Percentiles rank a stretch among this genome's conserved stretches.
phyloP scores from a whole-genome alignment of 2,888 invertebrate species.

The Acleris cristana region DNA sequence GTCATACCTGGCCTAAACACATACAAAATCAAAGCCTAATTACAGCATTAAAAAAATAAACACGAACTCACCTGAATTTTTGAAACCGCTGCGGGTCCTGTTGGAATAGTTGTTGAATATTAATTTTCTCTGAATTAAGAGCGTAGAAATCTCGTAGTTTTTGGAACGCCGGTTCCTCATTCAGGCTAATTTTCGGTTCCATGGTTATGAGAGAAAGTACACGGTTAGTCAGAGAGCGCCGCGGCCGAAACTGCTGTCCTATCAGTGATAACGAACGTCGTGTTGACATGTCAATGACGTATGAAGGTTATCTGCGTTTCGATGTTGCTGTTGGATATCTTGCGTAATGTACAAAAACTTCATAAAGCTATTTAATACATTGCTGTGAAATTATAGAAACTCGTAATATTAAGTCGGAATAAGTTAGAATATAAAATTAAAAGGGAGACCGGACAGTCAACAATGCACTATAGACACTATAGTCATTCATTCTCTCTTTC shows the following conservation, averaged over 20 bases:
- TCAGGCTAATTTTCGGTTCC: conserved; percentile 74
- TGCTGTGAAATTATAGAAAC: no score
- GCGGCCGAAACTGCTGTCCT: conserved; percentile 52
- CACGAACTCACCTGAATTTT: conserved; percentile 90
- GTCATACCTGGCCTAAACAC: not conserved
- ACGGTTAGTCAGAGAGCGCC: conserved; percentile 49
- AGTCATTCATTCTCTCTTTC: no score
- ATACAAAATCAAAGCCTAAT: conserved; percentile 5
- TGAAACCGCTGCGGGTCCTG: conserved; percentile 92
- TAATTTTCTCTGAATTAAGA: conserved; percentile 88
- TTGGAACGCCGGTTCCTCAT: conserved; percentile 87
- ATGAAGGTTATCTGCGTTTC: conserved; percentile 75
- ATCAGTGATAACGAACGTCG: conserved; percentile 72
- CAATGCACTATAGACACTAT: no score
- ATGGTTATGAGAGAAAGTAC: conserved; percentile 60
- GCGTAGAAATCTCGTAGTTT: conserved; percentile 90
- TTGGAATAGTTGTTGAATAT: conserved; percentile 92
- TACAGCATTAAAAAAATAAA: conserved; percentile 32
- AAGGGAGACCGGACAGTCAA: no score
- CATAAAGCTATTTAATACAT: no score
- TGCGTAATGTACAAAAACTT: not conserved
- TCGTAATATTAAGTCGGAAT: no score
- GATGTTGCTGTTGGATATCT: conserved; percentile 43
- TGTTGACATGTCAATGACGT: conserved; percentile 79
- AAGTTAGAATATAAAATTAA: no score